These are phyloP conservation scores for Halcyon senegalensis DNA, from an alignment of 2,113 vertebrate species.

Conservation along the genomic window DNA sequence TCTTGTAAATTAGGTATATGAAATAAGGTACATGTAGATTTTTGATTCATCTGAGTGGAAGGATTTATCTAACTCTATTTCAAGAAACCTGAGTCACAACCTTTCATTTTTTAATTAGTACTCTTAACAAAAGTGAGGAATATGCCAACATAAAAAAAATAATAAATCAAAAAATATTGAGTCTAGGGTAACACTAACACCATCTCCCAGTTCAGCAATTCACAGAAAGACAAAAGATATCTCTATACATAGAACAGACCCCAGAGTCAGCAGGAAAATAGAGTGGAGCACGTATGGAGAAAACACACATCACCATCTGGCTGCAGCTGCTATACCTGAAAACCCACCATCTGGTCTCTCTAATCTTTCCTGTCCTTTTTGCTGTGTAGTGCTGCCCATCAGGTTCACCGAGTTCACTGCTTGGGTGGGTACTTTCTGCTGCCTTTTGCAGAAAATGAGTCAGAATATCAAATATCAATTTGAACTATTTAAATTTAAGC, in stretches of 20 bases:
- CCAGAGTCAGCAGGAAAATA: neutral
- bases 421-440: neutral
- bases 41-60: conserved; percentile 58
- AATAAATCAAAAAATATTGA: conserved; percentile 31
- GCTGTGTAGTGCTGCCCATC: neutral
- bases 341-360: neutral
- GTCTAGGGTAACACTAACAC: neutral
- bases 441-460: neutral
- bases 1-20: conserved; percentile 53
- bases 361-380: neutral
- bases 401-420: neutral
- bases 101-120: conserved; percentile 44
- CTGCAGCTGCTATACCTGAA: neutral
- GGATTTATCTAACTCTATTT: conserved; percentile 35
- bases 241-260: neutral
- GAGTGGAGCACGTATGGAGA: accelerated
- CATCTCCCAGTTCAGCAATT: neutral
- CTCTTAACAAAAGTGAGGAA: conserved; percentile 37
- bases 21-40: conserved; percentile 62
- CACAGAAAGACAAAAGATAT: neutral
- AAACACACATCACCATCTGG: accelerated
- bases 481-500: neutral
- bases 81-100: conserved; percentile 35
- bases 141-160: neutral
- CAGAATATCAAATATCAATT: neutral